Evolutionary conservation across 2,113 vertebrate genomes (phyloP), one percentile per base, ranked within the genome.

Genomic region (Salvator merianae): DNA sequence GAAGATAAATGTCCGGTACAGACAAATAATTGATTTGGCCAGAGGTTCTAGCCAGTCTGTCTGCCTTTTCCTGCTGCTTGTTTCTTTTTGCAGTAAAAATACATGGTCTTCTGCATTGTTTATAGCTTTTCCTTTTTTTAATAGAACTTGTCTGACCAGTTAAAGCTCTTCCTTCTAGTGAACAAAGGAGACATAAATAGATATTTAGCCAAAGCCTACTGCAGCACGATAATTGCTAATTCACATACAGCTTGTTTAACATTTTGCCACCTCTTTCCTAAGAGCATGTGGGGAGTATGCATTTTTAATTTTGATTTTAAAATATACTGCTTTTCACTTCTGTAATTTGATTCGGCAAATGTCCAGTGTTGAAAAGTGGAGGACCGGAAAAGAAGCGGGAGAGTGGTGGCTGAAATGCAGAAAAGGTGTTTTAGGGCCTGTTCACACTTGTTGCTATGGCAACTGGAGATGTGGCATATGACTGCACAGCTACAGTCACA

Each of bases 1-100:
- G 71, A 22, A 81, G 80, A 79, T 77, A 84, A 88, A 79, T 85
- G 73, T 87, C 83, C 90, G 73, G 47, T 85, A 87, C 86, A 85
- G 84, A 89, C 88, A 92, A 91, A 92, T 88, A 94, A 90, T 90
- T 90, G 87, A n/a, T 91, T 93, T 94, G 92, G 90, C 90, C 63
- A 73, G 50, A 84, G 80, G 88, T 87, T 91, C 90, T 88, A 81
- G 82, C 83, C 81, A 83, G 87, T 92, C 91, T 86, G 83, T 83
- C 91, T 85, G 50, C 86, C 87, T 91, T 66, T 80, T 85, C 87
- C 91, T 63, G 77, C 89, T 92, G 81, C 71, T 84, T 87, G 83
- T 91, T 94, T 89, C 87, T 87, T 91, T 87, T 84, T 91, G 87
- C 90, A 93, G 79, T 71, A 86, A 88, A 93, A 91, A 90, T 82